A percentile compares a stretch with the other conserved stretches of the same genome.
Conservation (phyloP, 2,797 vertebrate species). For the Echeneis naucrates region DNA sequence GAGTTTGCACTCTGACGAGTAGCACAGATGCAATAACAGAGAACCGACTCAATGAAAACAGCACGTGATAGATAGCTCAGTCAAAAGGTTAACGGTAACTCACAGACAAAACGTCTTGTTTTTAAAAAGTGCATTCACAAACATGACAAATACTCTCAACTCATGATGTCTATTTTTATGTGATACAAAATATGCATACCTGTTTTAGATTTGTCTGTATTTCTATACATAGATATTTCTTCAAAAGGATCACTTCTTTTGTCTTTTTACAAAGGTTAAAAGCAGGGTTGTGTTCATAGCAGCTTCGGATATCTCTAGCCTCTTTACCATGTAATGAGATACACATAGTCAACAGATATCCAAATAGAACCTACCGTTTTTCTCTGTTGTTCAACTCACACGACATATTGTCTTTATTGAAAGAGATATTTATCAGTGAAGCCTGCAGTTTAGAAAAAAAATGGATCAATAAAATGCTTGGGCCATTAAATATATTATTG, state of each 20-base stretch:
- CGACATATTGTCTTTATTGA: constrained; percentile 88
- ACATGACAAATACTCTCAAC: constrained; percentile 98
- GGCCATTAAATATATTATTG: constrained; percentile 93
- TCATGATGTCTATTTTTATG: constrained; percentile 90
- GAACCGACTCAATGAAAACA: constrained; percentile 80
- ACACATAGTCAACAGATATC: constrained; percentile 80
- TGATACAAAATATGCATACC: constrained; percentile 91
- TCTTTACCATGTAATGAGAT: constrained; percentile 75
- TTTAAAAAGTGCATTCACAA: constrained; percentile 99
- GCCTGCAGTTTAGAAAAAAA: constrained; percentile 93
- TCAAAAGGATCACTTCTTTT: constrained; percentile 87
- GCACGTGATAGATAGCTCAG: constrained; percentile 92
- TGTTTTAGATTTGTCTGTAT: constrained; percentile 94
- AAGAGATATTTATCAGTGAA: constrained; percentile 91
- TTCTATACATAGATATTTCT: constrained; percentile 90
- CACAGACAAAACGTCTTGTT: constrained; percentile 97
- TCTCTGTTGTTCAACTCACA: constrained; percentile 80
- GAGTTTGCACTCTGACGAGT: constrained; percentile 79
- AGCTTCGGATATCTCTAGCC: constrained; percentile 92
- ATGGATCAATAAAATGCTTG: constrained; percentile 91
- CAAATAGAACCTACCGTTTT: constrained; percentile 90
- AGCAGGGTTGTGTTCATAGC: constrained; percentile 97
- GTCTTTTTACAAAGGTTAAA: constrained; percentile 90
- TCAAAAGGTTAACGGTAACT: constrained; percentile 91
- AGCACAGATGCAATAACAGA: constrained; percentile 81